Evolutionary conservation across 1,140 invertebrate species (phyloP), one percentile per base, ranked within the genome.

Genomic region (Polyergus mexicanus): DNA sequence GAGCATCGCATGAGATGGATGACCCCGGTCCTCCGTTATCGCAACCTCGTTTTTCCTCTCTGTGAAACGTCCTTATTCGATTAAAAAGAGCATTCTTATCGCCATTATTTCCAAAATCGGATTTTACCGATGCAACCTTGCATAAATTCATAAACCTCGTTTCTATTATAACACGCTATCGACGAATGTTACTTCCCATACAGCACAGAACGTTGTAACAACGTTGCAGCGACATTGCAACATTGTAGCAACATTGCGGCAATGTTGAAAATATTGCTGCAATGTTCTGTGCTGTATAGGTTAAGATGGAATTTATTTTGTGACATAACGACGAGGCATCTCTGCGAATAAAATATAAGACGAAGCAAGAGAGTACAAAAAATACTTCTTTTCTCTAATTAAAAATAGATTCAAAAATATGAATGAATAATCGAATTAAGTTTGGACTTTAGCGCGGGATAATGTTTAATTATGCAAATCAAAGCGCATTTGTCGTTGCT

Each of bases 1-100:
- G 75, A 78, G n/a, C 32, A 62, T 68, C 56, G 38, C 81, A 60
- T 65, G 25, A 77, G 38, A 62, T 47, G 84, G 75, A 85, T 38
- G 84, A 85, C 54, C 68, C 38, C 65, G 75, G 75, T 66, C 25
- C 35, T 28, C 44, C n/a, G 58, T 66, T 66, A 38, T 85, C 16
- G 51, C 63, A 78, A 75, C 60, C 83, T 75, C 83, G 41, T 65
- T 75, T 75, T n/a, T 38, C 44, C 47, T 47, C 13, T 2, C 32
- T 38, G 11, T n/a, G 11, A 71, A 32, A 81, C 11, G 77, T 44
- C 51, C 65, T 81, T 81, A 65, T 16, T 10, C 25, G 22, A 41
- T 1, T 5, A 19, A 41, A 41, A 72, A 22, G 0, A 58, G 13
- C 25, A 7, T 58, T 41, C 2, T 56, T 35, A 6, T 19, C 60